Evolutionary conservation across 2,797 vertebrate species (phyloP).

Genomic region (Coilia nasus): DNA sequence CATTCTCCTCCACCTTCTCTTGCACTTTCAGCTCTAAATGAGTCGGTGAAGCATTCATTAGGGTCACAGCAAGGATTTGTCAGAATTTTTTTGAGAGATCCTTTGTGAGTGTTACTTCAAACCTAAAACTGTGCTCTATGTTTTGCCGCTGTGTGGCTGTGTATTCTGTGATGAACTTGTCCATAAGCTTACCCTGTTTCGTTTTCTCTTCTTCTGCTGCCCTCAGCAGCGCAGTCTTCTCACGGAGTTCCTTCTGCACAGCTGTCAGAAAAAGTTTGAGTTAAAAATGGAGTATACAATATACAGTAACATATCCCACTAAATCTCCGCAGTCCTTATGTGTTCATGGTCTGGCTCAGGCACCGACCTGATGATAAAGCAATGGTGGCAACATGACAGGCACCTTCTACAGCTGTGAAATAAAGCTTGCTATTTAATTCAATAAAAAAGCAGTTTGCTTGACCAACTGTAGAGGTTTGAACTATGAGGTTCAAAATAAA

Average conservation of each 20-base stretch:
- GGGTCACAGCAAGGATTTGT: no score
- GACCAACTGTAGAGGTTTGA: background rate
- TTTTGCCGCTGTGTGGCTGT: background rate
- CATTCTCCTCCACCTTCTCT: background rate
- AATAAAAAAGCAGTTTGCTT: background rate
- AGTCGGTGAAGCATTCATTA: no score
- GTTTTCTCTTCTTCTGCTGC: background rate
- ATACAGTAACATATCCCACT: no score
- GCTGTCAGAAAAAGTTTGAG: background rate
- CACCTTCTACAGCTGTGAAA: no score
- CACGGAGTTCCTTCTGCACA: background rate
- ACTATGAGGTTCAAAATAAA: background rate
- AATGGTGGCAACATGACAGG: no score
- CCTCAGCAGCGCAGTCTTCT: background rate
- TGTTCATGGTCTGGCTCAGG: no score
- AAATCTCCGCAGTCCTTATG: no score
- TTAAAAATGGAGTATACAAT: background rate
- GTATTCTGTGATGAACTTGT: background rate
- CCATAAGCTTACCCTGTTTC: conserved; percentile 8
- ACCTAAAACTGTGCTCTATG: no score
- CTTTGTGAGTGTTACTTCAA: no score
- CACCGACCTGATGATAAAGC: no score
- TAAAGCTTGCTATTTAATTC: no score
- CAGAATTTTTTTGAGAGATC: no score
- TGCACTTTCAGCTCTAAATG: conserved; percentile 49